phyloP scores from a whole-genome alignment of 2,888 invertebrate genomes.

The Agonopterix arenella region DNA sequence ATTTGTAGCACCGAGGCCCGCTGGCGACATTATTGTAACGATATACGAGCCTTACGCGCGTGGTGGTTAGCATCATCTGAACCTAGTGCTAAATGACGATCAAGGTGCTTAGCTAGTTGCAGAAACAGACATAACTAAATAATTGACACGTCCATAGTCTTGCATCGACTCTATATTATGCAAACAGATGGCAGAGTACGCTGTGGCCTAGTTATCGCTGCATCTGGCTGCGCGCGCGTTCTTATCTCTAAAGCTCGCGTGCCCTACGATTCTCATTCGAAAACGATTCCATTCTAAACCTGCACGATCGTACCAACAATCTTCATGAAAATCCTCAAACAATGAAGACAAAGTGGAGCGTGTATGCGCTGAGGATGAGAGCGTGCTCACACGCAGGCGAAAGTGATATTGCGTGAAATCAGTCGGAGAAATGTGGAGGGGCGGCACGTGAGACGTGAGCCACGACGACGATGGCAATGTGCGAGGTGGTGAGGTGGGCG shows the following conservation, averaged over 20 bases:
- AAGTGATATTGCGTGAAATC: slow-evolving; percentile 66
- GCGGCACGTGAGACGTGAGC: slow-evolving; percentile 35
- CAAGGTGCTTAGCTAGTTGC: too few relatives aligned
- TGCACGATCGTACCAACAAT: neutral
- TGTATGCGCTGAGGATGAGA: slow-evolving; percentile 53
- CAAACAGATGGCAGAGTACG: slow-evolving; percentile 55
- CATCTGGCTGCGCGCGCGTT: slow-evolving; percentile 45
- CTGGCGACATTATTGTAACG: slow-evolving; percentile 65
- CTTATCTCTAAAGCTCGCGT: slow-evolving; percentile 40
- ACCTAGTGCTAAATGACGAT: neutral
- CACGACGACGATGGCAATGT: slow-evolving; percentile 10
- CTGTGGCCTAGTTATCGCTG: slow-evolving; percentile 60
- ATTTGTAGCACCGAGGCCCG: slow-evolving; percentile 73
- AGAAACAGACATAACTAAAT: too few relatives aligned
- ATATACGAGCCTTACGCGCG: slow-evolving; percentile 52
- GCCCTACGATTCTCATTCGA: slow-evolving; percentile 20
- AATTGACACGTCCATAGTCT: neutral
- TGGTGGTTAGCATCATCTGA: slow-evolving; percentile 22
- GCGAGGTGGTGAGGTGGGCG: slow-evolving; percentile 17
- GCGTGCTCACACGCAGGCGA: slow-evolving; percentile 53
- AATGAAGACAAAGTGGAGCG: slow-evolving; percentile 30
- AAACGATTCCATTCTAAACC: slow-evolving; percentile 14
- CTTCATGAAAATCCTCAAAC: slow-evolving; percentile 12
- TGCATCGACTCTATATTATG: slow-evolving; percentile 22
- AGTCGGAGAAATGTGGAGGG: slow-evolving; percentile 45